Percentiles rank a stretch among this genome's conserved stretches.
phyloP scores from a whole-genome alignment of 2,888 invertebrate species.

The Empis livida region DNA sequence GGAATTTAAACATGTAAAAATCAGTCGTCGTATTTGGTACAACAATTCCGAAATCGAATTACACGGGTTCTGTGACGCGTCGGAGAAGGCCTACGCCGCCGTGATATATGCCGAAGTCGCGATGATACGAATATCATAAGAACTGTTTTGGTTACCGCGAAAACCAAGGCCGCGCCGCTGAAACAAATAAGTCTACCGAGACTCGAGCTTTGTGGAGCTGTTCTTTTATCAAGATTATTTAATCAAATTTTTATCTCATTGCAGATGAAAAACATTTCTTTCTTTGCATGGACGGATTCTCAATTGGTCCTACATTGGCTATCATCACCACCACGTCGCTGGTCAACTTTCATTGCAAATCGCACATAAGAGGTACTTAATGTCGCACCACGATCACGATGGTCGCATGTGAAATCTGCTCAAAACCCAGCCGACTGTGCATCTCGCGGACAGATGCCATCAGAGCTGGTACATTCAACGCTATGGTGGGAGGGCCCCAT shows the following conservation, averaged over 20 bases:
- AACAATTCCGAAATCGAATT: background rate
- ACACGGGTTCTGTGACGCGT: background rate
- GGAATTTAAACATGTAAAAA: background rate
- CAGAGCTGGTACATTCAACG: slow-evolving; percentile 5
- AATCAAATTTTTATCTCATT: background rate
- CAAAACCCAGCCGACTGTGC: slow-evolving; percentile 16
- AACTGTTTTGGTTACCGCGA: background rate
- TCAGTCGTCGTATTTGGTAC: background rate
- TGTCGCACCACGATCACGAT: slow-evolving; percentile 1
- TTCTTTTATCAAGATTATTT: slow-evolving; percentile 4
- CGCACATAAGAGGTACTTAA: slow-evolving; percentile 13
- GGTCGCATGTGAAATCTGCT: slow-evolving; percentile 13
- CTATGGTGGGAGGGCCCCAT: slow-evolving; percentile 18
- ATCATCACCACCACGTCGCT: slow-evolving; percentile 12
- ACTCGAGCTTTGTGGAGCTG: slow-evolving; percentile 8
- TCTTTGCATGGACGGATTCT: slow-evolving; percentile 12
- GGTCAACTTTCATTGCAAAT: slow-evolving; percentile 17
- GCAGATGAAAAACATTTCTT: background rate
- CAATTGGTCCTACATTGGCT: slow-evolving; percentile 15
- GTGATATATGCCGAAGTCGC: background rate
- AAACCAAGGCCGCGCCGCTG: background rate
- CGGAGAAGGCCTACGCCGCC: background rate
- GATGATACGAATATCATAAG: too few relatives aligned
- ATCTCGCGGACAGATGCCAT: slow-evolving; percentile 12
- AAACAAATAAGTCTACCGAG: background rate